Conservation (phyloP, 2,113 vertebrate genomes). For the Centrocercus urophasianus region DNA sequence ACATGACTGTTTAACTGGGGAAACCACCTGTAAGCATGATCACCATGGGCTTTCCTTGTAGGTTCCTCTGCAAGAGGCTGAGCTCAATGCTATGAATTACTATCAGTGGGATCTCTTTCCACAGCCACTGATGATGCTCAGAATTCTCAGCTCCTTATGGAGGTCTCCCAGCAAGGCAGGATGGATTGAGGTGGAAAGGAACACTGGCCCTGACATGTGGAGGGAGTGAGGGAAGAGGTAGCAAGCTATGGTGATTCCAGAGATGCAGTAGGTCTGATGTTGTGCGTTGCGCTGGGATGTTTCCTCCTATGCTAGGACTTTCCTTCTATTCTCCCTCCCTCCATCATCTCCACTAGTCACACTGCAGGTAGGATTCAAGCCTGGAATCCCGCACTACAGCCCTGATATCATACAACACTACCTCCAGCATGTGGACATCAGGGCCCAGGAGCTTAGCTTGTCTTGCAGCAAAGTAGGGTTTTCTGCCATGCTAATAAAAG, state of each 20-base stretch:
- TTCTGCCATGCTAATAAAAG: background rate
- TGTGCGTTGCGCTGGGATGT: background rate
- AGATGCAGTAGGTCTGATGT: background rate
- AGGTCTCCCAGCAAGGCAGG: background rate
- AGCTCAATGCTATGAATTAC: accelerated
- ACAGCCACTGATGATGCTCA: accelerated
- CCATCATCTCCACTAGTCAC: accelerated
- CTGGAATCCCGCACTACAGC: background rate
- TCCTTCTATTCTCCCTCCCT: background rate
- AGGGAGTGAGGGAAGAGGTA: accelerated
- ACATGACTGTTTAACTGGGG: background rate
- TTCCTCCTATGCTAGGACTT: background rate
- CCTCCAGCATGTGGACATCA: background rate
- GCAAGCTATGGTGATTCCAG: background rate
- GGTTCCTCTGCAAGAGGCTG: accelerated
- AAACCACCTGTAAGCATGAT: background rate
- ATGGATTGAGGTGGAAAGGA: background rate
- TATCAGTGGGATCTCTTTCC: background rate
- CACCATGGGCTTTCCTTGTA: accelerated
- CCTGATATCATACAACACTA: background rate
- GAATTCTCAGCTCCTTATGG: background rate
- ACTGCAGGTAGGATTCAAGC: background rate
- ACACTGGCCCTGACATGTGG: accelerated
- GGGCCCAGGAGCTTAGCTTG: background rate
- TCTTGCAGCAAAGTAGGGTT: background rate